These are phyloP conservation scores for Sarcophaga bullata DNA, from an alignment of 1,140 invertebrate genomes.

Conservation along the genomic window DNA sequence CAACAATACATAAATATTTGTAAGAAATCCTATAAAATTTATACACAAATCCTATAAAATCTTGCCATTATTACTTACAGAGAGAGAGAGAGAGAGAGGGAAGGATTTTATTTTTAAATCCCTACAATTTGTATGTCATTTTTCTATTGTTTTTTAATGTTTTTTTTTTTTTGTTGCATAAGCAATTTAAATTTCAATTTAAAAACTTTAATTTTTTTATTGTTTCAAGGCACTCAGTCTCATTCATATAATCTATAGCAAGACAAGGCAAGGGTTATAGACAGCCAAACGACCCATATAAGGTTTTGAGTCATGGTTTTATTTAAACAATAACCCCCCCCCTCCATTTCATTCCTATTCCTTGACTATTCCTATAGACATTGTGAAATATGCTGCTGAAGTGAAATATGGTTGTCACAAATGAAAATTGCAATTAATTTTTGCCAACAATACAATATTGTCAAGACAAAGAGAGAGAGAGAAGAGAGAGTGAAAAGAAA, in stretches of 20 bases:
- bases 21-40: neutral
- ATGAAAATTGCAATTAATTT: slow-evolving; percentile 25
- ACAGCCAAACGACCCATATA: no score
- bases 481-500: neutral
- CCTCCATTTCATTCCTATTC: no score
- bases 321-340: no score
- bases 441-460: slow-evolving; percentile 13
- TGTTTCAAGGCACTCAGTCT: no score
- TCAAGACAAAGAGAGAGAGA: no score
- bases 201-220: neutral
- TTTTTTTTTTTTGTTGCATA: neutral
- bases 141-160: neutral
- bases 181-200: slow-evolving; percentile 25
- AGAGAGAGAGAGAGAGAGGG: no score
- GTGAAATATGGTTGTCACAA: slow-evolving; percentile 10
- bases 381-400: neutral
- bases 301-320: no score
- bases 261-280: no score
- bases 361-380: no score
- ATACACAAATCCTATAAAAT: neutral
- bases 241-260: no score
- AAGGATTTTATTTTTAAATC: neutral
- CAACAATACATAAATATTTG: neutral
- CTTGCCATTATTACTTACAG: neutral
- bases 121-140: neutral